Conservation (phyloP, 2,113 vertebrate species). For the Canis aureus region DNA sequence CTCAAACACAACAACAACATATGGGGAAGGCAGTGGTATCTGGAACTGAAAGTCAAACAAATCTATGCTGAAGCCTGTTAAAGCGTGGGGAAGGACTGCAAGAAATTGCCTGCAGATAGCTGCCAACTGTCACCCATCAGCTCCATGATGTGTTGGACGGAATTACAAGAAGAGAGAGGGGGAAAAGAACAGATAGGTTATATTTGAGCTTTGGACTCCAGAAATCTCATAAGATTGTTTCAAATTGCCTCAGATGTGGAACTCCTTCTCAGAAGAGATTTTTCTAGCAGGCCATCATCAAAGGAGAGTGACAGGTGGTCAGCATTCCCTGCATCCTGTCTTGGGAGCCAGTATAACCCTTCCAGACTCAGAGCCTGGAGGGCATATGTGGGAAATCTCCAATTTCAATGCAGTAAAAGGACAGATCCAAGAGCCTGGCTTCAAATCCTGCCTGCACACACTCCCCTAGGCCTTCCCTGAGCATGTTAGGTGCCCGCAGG, state of each 20-base stretch:
- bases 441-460: fast-evolving
- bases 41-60: background rate
- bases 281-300: background rate
- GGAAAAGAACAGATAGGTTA: background rate
- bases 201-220: conserved; percentile 30
- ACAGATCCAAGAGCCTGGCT: background rate
- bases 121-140: background rate
- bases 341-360: background rate
- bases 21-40: background rate
- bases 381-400: too few relatives aligned
- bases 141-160: background rate
- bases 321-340: fast-evolving
- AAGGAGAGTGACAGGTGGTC: background rate
- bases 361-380: background rate
- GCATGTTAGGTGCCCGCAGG: fast-evolving
- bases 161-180: background rate
- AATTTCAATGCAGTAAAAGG: background rate
- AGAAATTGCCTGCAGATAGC: background rate
- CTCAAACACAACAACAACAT: background rate
- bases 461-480: background rate
- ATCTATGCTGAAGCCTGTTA: background rate
- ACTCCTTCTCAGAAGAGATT: background rate
- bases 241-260: conserved; percentile 5
- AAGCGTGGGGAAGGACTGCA: fast-evolving
- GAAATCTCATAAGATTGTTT: conserved; percentile 48